A percentile compares a stretch with the other conserved stretches of the same genome.
Conservation (phyloP, 2,888 invertebrate genomes). For the Drosophila barbarae region DNA sequence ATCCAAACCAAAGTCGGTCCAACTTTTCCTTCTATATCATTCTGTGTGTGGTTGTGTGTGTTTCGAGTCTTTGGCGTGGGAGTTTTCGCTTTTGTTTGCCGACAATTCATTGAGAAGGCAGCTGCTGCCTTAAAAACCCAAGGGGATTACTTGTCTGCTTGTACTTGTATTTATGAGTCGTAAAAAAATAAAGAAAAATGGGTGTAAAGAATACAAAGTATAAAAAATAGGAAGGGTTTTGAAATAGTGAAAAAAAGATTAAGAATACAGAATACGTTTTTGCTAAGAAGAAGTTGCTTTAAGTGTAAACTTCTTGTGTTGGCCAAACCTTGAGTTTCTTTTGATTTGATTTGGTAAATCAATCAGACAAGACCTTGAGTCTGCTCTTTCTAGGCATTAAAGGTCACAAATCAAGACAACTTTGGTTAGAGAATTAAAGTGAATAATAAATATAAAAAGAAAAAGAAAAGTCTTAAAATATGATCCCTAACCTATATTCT, state of each 20-base stretch:
- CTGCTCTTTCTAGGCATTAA: neutral
- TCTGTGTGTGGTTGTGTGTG: constrained; percentile 13
- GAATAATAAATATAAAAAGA: neutral
- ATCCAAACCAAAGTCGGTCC: constrained; percentile 40
- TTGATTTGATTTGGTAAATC: constrained; percentile 4
- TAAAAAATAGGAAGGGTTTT: neutral
- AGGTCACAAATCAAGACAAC: constrained; percentile 2
- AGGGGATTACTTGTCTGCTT: constrained; percentile 38
- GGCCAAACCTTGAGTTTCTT: neutral
- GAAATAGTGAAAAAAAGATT: neutral
- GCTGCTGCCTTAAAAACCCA: constrained; percentile 27
- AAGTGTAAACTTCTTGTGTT: neutral
- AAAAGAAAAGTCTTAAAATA: neutral
- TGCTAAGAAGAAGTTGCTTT: neutral
- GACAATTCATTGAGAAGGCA: constrained; percentile 51
- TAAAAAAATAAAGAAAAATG: constrained; percentile 5
- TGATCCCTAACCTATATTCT: neutral
- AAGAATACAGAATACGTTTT: neutral
- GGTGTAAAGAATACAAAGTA: neutral
- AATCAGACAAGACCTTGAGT: constrained; percentile 7
- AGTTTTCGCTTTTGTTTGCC: constrained; percentile 57
- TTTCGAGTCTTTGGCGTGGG: constrained; percentile 54
- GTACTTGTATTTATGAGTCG: constrained; percentile 45
- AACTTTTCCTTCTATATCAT: constrained; percentile 45
- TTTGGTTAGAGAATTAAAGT: neutral